Conservation (phyloP, 2,113 vertebrate genomes). For the Gnathonemus echidnorhynchus region DNA sequence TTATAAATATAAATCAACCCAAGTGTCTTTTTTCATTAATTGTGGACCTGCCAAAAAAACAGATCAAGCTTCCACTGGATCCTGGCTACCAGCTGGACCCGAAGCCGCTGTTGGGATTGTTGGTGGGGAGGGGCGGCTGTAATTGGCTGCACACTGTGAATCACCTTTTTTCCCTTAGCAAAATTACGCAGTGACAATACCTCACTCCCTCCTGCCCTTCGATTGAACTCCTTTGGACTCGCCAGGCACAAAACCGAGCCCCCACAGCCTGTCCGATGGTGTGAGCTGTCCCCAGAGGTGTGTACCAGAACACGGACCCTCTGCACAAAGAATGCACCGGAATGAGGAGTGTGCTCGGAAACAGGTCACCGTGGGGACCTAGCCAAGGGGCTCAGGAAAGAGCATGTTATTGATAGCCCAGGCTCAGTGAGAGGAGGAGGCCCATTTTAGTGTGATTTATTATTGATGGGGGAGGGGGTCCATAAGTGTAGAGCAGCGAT, state of each 20-base stretch:
- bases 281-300: not conserved
- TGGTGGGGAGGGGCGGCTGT: too few species aligned
- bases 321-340: not conserved
- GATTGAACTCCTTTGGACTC: not conserved
- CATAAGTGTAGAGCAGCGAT: not conserved
- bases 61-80: not conserved
- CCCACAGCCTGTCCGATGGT: not conserved
- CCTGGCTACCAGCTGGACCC: not conserved
- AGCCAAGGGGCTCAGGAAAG: not conserved
- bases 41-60: not conserved
- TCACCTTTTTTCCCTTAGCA: not conserved
- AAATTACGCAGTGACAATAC: not conserved
- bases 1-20: conserved; percentile 1
- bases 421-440: not conserved
- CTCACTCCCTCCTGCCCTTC: not conserved
- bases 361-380: not conserved
- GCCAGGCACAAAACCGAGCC: not conserved
- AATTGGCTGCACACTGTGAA: not conserved
- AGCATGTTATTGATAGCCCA: not conserved
- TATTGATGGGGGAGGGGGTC: not conserved
- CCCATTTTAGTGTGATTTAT: conserved; percentile 8
- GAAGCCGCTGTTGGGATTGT: not conserved
- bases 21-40: not conserved
- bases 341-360: not conserved
- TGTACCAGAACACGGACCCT: not conserved